Evolutionary conservation across 2,888 invertebrate species (phyloP), one percentile per base, ranked within the genome.

Genomic region (Pimpla rufipes): DNA sequence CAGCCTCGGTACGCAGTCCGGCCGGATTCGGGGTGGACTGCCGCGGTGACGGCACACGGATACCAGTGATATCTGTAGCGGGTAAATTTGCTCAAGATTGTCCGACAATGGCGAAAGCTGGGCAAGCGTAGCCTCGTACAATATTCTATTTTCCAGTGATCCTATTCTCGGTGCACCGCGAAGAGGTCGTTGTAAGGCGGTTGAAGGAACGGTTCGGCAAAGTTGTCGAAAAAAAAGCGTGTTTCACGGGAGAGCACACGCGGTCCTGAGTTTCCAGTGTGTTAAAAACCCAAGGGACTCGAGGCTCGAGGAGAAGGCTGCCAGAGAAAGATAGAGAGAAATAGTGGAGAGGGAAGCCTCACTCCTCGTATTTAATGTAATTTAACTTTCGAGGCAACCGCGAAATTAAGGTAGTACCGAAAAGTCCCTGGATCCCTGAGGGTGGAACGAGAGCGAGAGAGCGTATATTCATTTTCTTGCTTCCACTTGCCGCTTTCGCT

Each of bases 341-440:
- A 55, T 55, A 35, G 74, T 35, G 64, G n/a, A 16, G 10, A 71
- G 45, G 73, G 47, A 77, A 77, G 80, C 55, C 78, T 81, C 73
- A 70, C 83, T 83, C 62, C 79, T 85, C 81, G 84, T 84, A 81
- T 84, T 85, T 81, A 81, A 85, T 85, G 84, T 81, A 84, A 85
- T 85, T 84, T 84, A 85, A 85, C 83, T 85, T 84, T 84, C 77
- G 74, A 84, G 77, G 83, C 83, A 77, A 83, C 79, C 83, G 76
- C 83, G 73, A 80, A 83, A 83, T 83, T 79, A 80, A 83, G 79
- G 83, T 83, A 77, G 79, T 83, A 77, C 83, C 76, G 73, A 68
- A 79, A 80, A 80, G 79, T 83, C 83, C 76, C 79, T 62, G 62
- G 57, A 35, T 67, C 70, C 68, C 75, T 70, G 35, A 47, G 74